Base-by-base conservation (phyloP, 2,888 invertebrate genomes). In the Trichopria drosophilae region DNA sequence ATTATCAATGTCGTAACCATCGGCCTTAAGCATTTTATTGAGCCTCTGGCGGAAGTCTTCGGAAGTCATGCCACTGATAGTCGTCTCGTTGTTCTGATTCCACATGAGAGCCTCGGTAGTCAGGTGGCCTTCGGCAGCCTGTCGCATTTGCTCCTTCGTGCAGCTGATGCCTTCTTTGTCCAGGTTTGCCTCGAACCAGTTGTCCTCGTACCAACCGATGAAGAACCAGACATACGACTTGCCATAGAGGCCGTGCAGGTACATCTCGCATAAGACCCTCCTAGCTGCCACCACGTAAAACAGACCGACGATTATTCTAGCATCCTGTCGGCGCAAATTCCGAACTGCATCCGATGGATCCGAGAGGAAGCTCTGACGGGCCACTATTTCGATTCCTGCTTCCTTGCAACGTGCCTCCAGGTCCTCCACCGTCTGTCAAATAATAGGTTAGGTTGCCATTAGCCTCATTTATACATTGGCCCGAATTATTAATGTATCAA, bases 31-130 rank as follows among this genome's bases (percentile, higher is more conserved):
- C 51, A 87, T 86, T 62, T 86, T 82, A 75, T 95, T 90, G 70
- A 98, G 80, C 62, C 93, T 82, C 64, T 84, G 81, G 66, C 92
- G 86, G 78, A 98, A 98, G 72, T 94, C 88, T 67, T 89, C 89
- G 1, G 93, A 89, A 3, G 94, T 94, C 93, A 95, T 93, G 60
- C 94, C 94, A 29, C 97, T 96, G 66, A 94, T 89, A 48, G 97
- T 97, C 58, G 88, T 87, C 76, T 91, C 88, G 73, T 91, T 88
- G 76, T 96, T 95, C 73, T 94, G 93, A 78, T 98, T 97, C 87
- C 97, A 91, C 93, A 98, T 97, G 34, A 99, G 84, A 16, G 97
- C 97, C 76, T 99, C 99, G 0, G 99, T 99, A 29, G 99, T 98
- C 47, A 99, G 82, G 75, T 99, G 99, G 2, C 97, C 97, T 75